Evolutionary conservation across 2,113 vertebrate genomes (phyloP), one percentile per base, ranked within the genome.

Genomic region (Pachypanchax playfairii): DNA sequence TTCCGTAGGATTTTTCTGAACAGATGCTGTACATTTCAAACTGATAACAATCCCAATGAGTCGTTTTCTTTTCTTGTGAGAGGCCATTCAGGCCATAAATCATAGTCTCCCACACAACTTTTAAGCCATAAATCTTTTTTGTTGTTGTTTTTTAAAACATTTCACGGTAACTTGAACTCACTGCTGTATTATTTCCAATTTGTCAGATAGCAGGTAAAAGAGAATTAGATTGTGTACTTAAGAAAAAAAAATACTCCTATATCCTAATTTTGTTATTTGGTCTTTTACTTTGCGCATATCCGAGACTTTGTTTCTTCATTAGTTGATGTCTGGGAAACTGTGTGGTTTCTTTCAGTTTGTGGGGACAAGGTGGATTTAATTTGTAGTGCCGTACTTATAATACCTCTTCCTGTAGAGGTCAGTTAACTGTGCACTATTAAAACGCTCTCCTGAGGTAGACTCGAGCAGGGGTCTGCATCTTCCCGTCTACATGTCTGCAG

Each of bases 71-170:
- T 71, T 62, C 20, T 63, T 56, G 51, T 51, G 48, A 55, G 54
- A 63, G 44, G 44, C 51, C 49, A 70, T 66, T 64, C 50, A 29
- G 21, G 1, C 64, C 60, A 82, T 86, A 67, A 77, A 72, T 84
- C 75, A 79, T 43, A 77, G 44, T 68, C 59, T 60, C 59, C 56
- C 39, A 70, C 57, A 52, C 55, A 59, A 28, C 29, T 48, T 71
- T 61, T 7, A 33, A 39, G 20, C 36, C 53, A 68, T 80, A 80
- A 82, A 82, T 84, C 79, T 66, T 59, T 64, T 20, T 51, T 25
- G 35, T 49, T 33, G 56, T 63, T n/a, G n/a, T n/a, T n/a, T n/a
- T n/a, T n/a, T 38, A 58, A 21, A 46, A 54, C 48, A 36, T 31
- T 29, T 18, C 28, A 31, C n/a, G 12, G 48, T 33, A 51, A 14